A percentile compares a stretch with the other conserved stretches of the same genome.
These are phyloP conservation scores for Anabacerthia variegaticeps DNA, from an alignment of 2,797 vertebrate species.

Conservation along the genomic window DNA sequence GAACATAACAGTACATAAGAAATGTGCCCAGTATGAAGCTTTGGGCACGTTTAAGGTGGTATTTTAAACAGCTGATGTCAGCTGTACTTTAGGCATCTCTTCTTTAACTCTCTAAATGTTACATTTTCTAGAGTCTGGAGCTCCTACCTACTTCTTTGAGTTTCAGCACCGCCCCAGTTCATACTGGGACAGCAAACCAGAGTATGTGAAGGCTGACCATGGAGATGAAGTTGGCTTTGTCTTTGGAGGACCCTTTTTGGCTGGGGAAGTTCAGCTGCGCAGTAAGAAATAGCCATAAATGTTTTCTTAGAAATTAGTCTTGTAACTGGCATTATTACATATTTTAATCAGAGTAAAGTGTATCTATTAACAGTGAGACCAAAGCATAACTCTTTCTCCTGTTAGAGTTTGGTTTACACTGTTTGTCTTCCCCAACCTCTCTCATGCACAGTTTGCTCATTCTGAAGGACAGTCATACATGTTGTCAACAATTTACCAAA, in stretches of 20 bases:
- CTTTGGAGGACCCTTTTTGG: constrained; percentile 84
- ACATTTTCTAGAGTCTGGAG: constrained; percentile 73
- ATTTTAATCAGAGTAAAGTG: not conserved
- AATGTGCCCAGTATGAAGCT: not conserved
- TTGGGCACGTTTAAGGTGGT: not conserved
- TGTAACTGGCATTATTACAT: not conserved
- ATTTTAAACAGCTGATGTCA: not conserved
- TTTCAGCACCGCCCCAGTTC: constrained; percentile 78
- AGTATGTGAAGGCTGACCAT: constrained; percentile 86
- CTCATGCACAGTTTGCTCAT: not conserved
- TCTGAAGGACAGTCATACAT: not conserved
- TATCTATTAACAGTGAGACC: not conserved
- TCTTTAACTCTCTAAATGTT: not conserved
- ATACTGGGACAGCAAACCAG: constrained; percentile 70
- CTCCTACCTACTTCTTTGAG: constrained; percentile 84
- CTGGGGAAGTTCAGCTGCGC: constrained; percentile 38
- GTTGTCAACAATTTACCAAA: not conserved
- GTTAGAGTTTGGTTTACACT: not conserved
- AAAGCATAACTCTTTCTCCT: not conserved
- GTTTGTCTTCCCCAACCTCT: not conserved
- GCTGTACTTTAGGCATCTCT: not conserved
- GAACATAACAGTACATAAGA: not conserved
- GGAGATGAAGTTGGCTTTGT: constrained; percentile 83
- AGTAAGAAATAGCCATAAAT: constrained; percentile 8
- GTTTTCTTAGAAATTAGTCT: not conserved